phyloP scores from a whole-genome alignment of 2,888 invertebrate genomes.

The Lasioglossum morio region DNA sequence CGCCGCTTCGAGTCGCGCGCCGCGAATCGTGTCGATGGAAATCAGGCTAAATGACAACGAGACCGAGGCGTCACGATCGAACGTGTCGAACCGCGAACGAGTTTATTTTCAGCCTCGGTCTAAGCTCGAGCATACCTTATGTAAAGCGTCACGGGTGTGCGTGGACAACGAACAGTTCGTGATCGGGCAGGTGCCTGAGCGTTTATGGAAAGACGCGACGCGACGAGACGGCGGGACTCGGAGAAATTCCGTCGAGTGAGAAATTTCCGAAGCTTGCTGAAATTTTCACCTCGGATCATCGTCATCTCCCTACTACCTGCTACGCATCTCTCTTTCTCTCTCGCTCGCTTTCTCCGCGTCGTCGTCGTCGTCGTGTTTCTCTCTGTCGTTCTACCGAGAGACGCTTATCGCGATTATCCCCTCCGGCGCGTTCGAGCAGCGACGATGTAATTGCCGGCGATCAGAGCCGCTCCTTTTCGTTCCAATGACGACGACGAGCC shows the following conservation, averaged over 20 bases:
- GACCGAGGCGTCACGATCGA: conserved; percentile 56
- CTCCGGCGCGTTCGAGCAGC: conserved; percentile 12
- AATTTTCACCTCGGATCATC: neutral
- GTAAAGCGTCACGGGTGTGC: conserved; percentile 69
- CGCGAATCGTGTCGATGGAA: conserved; percentile 62
- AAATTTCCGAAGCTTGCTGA: conserved; percentile 8
- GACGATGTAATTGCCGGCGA: conserved; percentile 35
- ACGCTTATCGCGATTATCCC: conserved; percentile 15
- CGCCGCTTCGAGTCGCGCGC: neutral
- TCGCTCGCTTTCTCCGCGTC: neutral
- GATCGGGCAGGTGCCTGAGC: conserved; percentile 64
- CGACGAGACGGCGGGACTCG: conserved; percentile 25
- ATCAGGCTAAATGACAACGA: conserved; percentile 69
- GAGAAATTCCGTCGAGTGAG: neutral
- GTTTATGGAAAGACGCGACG: conserved; percentile 38
- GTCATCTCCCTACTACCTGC: neutral
- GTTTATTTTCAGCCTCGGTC: conserved; percentile 71
- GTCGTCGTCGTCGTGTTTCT: neutral
- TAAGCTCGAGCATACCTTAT: conserved; percentile 73
- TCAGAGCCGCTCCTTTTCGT: conserved; percentile 29
- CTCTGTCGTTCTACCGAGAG: neutral
- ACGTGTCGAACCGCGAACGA: conserved; percentile 70
- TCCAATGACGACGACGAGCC: conserved; percentile 30
- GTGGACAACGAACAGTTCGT: conserved; percentile 66
- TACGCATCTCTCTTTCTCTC: neutral